Percentiles rank a stretch among this genome's conserved stretches.
Evolutionary conservation across 2,888 invertebrate genomes (phyloP).

Genomic region (Tribolium freemani): DNA sequence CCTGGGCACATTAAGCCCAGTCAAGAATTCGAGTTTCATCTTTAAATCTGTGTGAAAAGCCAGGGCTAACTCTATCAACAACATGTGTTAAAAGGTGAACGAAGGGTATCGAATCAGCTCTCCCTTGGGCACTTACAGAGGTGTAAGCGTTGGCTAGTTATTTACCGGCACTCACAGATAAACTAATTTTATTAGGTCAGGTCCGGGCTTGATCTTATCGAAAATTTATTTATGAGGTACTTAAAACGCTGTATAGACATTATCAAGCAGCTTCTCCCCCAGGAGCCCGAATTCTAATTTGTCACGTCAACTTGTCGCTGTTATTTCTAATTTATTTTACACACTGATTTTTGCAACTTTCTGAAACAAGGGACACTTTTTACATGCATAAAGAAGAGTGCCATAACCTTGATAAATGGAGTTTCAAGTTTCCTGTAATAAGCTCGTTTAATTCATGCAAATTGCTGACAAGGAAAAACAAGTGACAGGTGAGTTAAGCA

Average conservation of each 20-base stretch:
- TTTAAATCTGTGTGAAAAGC: not conserved
- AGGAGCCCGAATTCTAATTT: not conserved
- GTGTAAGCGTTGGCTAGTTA: slow-evolving; percentile 11
- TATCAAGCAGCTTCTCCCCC: slow-evolving; percentile 6
- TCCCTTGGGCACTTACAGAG: not conserved
- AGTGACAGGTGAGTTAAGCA: slow-evolving; percentile 20
- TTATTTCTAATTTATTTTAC: too few species aligned
- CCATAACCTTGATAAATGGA: slow-evolving; percentile 1
- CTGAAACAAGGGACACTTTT: not conserved
- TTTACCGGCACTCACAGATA: slow-evolving; percentile 19
- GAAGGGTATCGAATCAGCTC: not conserved
- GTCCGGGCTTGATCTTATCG: slow-evolving; percentile 27
- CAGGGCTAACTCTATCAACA: not conserved
- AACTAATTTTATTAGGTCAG: slow-evolving; percentile 28
- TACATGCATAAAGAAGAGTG: not conserved
- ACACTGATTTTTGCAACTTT: not conserved
- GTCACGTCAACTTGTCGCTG: not conserved
- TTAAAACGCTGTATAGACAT: slow-evolving; percentile 11
- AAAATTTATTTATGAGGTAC: slow-evolving; percentile 23
- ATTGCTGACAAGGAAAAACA: slow-evolving; percentile 6
- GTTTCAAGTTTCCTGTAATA: slow-evolving; percentile 19
- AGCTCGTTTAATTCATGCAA: slow-evolving; percentile 24
- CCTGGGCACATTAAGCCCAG: not conserved
- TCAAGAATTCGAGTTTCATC: not conserved
- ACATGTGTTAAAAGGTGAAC: slow-evolving; percentile 1